phyloP scores from a whole-genome alignment of 1,140 invertebrate genomes.

The Trachymyrmex septentrionalis region DNA sequence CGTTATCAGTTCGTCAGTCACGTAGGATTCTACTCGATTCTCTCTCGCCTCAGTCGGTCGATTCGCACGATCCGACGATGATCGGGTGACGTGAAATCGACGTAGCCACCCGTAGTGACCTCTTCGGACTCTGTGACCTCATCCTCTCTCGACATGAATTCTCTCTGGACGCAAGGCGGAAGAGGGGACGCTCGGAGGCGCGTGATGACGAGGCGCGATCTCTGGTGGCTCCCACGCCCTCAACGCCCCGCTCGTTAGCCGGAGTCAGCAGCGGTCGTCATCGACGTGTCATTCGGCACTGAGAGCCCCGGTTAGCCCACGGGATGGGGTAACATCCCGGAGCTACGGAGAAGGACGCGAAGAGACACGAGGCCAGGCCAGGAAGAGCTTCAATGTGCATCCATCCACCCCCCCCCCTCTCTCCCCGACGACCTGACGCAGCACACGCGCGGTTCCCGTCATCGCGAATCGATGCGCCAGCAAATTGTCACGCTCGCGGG shows the following conservation, averaged over 20 bases:
- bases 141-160: conserved; percentile 57
- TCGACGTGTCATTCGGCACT: conserved; percentile 86
- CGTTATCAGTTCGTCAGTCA: conserved; percentile 53
- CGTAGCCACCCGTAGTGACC: conserved; percentile 58
- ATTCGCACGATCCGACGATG: conserved; percentile 57
- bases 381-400: conserved; percentile 49
- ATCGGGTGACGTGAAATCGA: conserved; percentile 45
- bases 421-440: conserved; percentile 83
- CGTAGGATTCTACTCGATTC: conserved; percentile 40
- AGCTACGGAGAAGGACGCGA: conserved; percentile 68
- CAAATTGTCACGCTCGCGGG: conserved; percentile 80
- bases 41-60: background rate
- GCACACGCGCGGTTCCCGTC: conserved; percentile 74
- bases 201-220: conserved; percentile 86
- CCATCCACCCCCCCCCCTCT: conserved; percentile 76
- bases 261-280: conserved; percentile 86
- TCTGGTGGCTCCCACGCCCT: conserved; percentile 76
- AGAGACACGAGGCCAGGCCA: conserved; percentile 33
- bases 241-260: conserved; percentile 86
- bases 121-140: conserved; percentile 51
- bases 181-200: conserved; percentile 69
- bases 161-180: conserved; percentile 37
- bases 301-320: conserved; percentile 68
- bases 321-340: conserved; percentile 58
- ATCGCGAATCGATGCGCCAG: conserved; percentile 67